Base-by-base conservation (phyloP, 2,888 invertebrate species). In the Acleris holmiana region DNA sequence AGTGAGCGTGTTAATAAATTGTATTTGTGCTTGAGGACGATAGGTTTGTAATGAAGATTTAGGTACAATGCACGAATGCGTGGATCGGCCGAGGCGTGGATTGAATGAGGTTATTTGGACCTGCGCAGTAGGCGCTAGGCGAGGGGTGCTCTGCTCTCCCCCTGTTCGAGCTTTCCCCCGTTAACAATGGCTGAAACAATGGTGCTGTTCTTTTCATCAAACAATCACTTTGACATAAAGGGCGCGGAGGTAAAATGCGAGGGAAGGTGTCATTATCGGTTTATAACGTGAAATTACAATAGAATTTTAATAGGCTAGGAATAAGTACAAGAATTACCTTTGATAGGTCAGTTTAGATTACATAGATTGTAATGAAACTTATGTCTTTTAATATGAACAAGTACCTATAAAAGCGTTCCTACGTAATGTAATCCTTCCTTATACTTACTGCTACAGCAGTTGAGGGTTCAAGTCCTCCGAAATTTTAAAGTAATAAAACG, bases 91-190 rank as follows among this genome's bases (percentile, higher is more conserved):
- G 76, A 89, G 87, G 88, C 85, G 89, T 89, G 89, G 87, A 89
- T 85, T 84, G 83, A 85, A 84, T 85, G 86, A 88, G 88, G 88
- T 90, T 90, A 88, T 85, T 88, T 85, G 86, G 85, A 85, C 92
- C 82, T 92, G 92, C 92, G 92, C 91, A 88, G 50, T 85, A 69
- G 41, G 66, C 21, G 23, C 66, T 25, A 56, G 48, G 48, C 17
- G 53, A 70, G 76, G 71, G 71, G 68, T 67, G 68, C 69, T 35
- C 29, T 4, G 29, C 65, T 35, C 65, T 59, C 60, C 46, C 60
- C 56, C 21, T n/a, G 50, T 21, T 60, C 23, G 23, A 40, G 51
- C 29, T 61, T 47, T 40, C n/a, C 61, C 53, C 53, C 40, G n/a
- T n/a, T 35, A 60, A 55, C 60, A 65, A 55, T 55, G 40, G 54